Percentiles rank a stretch among this genome's conserved stretches.
Evolutionary conservation across 2,797 vertebrate species (phyloP).

Genomic region (Clarias pachynema): DNA sequence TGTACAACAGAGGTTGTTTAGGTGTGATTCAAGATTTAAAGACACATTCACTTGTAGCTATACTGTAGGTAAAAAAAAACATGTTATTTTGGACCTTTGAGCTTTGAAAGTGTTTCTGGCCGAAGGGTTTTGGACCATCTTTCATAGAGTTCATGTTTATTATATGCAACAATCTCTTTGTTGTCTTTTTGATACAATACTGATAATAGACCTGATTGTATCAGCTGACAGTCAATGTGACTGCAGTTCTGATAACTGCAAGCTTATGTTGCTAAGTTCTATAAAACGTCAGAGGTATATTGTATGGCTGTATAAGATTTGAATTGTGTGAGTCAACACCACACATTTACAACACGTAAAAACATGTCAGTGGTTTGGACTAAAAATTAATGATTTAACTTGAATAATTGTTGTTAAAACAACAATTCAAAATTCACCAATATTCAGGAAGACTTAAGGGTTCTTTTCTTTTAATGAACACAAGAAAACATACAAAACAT

Average conservation of each 20-base stretch:
- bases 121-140: neutral
- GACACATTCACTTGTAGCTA: neutral
- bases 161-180: neutral
- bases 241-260: neutral
- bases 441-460: neutral
- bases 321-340: neutral
- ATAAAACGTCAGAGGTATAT: neutral
- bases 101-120: neutral
- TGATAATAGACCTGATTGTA: neutral
- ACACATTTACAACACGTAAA: neutral
- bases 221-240: neutral
- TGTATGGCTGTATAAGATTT: neutral
- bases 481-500: neutral
- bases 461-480: neutral
- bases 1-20: neutral
- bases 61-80: neutral
- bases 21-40: neutral
- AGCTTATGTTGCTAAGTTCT: neutral
- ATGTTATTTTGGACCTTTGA: neutral
- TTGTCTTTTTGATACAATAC: slow-evolving; percentile 1
- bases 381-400: neutral
- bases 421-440: neutral
- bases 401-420: too few relatives aligned
- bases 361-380: neutral
- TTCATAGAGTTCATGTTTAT: neutral